Evolutionary conservation across 2,113 vertebrate species (phyloP).

Genomic region (Acanthochromis polyacanthus): DNA sequence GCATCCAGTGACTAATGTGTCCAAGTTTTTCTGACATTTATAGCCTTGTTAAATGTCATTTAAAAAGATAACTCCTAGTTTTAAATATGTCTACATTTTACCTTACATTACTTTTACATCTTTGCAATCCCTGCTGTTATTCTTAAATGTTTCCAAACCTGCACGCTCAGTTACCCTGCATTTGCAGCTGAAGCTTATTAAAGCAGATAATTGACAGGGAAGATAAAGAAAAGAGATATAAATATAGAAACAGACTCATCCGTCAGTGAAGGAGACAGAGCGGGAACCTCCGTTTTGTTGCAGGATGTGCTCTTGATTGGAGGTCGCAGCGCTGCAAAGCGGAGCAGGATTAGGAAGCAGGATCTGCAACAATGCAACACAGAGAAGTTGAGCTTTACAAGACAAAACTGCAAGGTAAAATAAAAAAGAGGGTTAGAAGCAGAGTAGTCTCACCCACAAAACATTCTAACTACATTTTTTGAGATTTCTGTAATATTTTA

Average conservation of each 20-base stretch:
- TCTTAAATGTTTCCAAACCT: neutral
- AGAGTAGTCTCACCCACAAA: too few species aligned
- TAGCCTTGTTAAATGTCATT: conserved; percentile 10
- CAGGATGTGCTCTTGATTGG: conserved; percentile 26
- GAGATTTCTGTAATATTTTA: too few species aligned
- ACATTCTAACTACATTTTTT: too few species aligned
- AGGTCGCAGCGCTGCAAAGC: conserved; percentile 8
- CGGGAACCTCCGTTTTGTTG: neutral
- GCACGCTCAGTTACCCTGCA: neutral
- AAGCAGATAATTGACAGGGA: neutral
- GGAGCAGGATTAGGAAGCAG: conserved; percentile 28
- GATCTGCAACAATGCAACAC: conserved; percentile 27
- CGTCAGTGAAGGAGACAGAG: neutral
- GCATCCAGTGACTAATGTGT: conserved; percentile 45
- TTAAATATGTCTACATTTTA: neutral
- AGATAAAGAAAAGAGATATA: neutral
- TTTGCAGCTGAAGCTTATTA: neutral
- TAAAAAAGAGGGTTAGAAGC: too few species aligned
- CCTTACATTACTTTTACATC: too few species aligned
- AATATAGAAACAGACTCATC: conserved; percentile 16
- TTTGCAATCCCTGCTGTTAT: neutral
- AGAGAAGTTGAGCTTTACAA: conserved; percentile 25
- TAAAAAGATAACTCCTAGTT: neutral
- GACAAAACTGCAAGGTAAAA: conserved; percentile 12
- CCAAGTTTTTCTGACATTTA: conserved; percentile 4